These are phyloP conservation scores for Pseudolycoriella hygida DNA, from an alignment of 2,888 invertebrate species.

Conservation along the genomic window DNA sequence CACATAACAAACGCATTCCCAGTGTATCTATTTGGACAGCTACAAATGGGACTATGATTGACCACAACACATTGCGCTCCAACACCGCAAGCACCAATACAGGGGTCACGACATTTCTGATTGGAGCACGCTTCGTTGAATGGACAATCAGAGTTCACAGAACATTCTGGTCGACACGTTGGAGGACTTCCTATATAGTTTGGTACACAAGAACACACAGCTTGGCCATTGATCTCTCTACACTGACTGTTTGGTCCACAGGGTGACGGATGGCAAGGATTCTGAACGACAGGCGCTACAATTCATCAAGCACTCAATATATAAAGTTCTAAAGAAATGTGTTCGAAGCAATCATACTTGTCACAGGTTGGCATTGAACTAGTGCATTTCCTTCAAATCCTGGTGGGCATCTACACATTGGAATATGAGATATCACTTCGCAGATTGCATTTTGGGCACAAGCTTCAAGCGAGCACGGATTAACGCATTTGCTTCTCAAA, in stretches of 20 bases:
- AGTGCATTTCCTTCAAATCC: constrained; percentile 44
- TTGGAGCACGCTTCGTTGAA: constrained; percentile 65
- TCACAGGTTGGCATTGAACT: constrained; percentile 32
- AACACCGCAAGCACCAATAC: constrained; percentile 41
- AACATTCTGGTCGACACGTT: constrained; percentile 64
- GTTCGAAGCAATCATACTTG: constrained; percentile 1
- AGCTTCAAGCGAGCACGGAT: constrained; percentile 50
- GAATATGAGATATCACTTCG: constrained; percentile 55
- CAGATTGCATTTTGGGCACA: constrained; percentile 55
- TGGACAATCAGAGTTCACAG: constrained; percentile 66
- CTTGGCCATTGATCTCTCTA: constrained; percentile 49
- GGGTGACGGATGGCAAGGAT: constrained; percentile 48
- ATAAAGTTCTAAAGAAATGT: constrained; percentile 6
- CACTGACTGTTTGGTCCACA: constrained; percentile 65
- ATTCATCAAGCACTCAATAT: constrained; percentile 11
- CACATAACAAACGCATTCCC: constrained; percentile 36
- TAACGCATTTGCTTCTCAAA: constrained; percentile 48
- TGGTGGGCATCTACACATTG: constrained; percentile 40
- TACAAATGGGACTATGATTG: constrained; percentile 38
- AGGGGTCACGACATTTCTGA: constrained; percentile 66
- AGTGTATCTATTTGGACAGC: constrained; percentile 36
- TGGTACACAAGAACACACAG: constrained; percentile 61
- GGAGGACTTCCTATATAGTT: constrained; percentile 62
- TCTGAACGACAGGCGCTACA: constrained; percentile 15
- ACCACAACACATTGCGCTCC: constrained; percentile 38